phyloP scores from a whole-genome alignment of 64 coral and sea anemone species.

The Montipora foliosa region DNA sequence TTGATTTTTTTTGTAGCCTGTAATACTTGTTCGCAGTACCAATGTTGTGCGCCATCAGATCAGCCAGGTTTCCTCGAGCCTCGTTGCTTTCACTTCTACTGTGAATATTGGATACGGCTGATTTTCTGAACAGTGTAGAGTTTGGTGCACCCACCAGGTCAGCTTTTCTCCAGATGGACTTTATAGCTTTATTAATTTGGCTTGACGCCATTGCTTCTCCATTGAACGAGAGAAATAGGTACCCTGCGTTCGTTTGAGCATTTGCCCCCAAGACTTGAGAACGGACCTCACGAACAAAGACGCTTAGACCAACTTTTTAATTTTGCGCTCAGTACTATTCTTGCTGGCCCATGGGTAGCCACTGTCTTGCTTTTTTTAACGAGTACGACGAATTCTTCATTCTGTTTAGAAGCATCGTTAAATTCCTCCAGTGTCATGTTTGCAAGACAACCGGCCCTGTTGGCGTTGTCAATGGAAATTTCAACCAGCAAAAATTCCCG shows the following conservation, averaged over 20 bases:
- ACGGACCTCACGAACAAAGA: slow-evolving; percentile 52
- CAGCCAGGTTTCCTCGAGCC: slow-evolving; percentile 13
- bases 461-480: slow-evolving; percentile 64
- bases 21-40: slow-evolving; percentile 30
- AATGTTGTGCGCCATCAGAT: slow-evolving; percentile 46
- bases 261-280: background rate
- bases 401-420: slow-evolving; percentile 15
- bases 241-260: background rate
- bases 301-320: slow-evolving; percentile 25
- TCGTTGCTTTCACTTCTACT: background rate
- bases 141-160: background rate
- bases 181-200: slow-evolving; percentile 55
- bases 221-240: slow-evolving; percentile 34
- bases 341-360: slow-evolving; percentile 49
- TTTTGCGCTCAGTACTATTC: slow-evolving; percentile 35
- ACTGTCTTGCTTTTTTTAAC: slow-evolving; percentile 52
- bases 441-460: slow-evolving; percentile 29
- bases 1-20: slow-evolving; percentile 19
- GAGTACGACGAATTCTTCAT: slow-evolving; percentile 14
- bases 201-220: slow-evolving; percentile 39
- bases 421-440: slow-evolving; percentile 48
- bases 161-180: slow-evolving; percentile 25
- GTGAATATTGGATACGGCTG: slow-evolving; percentile 45
- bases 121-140: slow-evolving; percentile 53
- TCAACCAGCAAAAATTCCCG: slow-evolving; percentile 49